phyloP scores from a whole-genome alignment of 2,113 vertebrate species.

The Bothrops jararaca region DNA sequence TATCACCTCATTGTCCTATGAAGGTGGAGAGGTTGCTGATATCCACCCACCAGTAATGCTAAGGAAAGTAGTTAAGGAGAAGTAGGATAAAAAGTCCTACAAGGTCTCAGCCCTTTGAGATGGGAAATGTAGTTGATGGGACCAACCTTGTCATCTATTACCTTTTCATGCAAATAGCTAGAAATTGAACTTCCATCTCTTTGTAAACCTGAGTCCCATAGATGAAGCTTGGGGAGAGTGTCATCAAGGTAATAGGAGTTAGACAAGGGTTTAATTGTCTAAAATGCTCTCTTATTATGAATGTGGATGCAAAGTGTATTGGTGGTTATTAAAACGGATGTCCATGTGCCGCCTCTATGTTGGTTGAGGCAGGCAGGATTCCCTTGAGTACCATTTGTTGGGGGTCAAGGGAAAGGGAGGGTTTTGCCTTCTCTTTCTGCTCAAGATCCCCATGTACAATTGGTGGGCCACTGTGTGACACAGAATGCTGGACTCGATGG shows the following conservation, averaged over 20 bases:
- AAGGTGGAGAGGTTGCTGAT: background rate
- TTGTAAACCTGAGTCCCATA: no score
- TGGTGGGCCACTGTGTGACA: no score
- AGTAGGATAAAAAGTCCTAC: background rate
- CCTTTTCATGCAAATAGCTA: background rate
- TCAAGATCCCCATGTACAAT: no score
- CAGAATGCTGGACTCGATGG: no score
- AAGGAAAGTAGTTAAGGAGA: background rate
- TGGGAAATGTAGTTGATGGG: background rate
- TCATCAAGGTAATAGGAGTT: background rate
- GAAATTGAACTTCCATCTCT: background rate
- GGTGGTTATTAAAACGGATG: no score
- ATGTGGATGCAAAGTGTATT: no score
- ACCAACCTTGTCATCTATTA: background rate
- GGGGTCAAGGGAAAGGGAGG: no score
- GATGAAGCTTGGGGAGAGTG: background rate
- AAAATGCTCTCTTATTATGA: no score
- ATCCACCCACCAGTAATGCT: background rate
- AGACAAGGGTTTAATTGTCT: background rate
- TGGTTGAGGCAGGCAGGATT: no score
- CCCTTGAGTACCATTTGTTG: no score
- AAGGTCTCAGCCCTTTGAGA: background rate
- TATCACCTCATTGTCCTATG: background rate
- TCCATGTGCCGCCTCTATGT: no score
- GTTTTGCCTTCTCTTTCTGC: no score